A percentile compares a stretch with the other conserved stretches of the same genome.
Evolutionary conservation across 2,888 invertebrate genomes (phyloP).

Genomic region (Plebejus anna): DNA sequence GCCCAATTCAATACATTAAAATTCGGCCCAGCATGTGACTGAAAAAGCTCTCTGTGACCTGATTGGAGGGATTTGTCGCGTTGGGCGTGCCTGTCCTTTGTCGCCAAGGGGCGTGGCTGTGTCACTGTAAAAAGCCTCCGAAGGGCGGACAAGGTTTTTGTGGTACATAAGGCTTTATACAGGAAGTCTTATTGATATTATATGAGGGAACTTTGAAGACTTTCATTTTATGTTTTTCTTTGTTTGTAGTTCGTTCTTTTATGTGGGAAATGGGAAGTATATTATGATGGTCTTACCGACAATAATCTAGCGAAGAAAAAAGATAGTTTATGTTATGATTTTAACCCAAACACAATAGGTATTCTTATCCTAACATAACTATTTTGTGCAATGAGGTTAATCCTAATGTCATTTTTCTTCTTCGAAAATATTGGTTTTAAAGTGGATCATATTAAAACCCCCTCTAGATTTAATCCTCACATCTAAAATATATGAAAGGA

Average conservation of each 20-base stretch:
- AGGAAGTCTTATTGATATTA: neutral
- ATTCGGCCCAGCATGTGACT: constrained; percentile 34
- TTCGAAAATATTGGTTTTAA: too few species aligned
- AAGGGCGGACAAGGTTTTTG: constrained; percentile 41
- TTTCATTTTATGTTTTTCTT: neutral
- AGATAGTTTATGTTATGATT: too few species aligned
- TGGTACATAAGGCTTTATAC: constrained; percentile 33
- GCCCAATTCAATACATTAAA: constrained; percentile 11
- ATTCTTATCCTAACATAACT: too few species aligned
- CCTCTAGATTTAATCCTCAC: too few species aligned
- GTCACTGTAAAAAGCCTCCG: constrained; percentile 71
- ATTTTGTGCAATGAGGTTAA: too few species aligned
- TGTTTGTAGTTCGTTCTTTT: neutral
- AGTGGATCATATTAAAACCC: too few species aligned
- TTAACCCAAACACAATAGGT: too few species aligned
- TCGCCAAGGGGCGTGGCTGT: constrained; percentile 75
- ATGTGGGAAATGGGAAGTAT: neutral
- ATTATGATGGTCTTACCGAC: neutral
- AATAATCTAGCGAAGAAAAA: too few species aligned
- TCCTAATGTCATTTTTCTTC: too few species aligned
- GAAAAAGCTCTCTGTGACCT: constrained; percentile 47
- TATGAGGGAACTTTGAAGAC: neutral
- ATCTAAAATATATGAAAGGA: too few species aligned
- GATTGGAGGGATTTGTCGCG: constrained; percentile 74
- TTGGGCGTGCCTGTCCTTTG: constrained; percentile 70